Evolutionary conservation across 2,888 invertebrate species (phyloP).

Genomic region (Mesorhabditis spiculigera): DNA sequence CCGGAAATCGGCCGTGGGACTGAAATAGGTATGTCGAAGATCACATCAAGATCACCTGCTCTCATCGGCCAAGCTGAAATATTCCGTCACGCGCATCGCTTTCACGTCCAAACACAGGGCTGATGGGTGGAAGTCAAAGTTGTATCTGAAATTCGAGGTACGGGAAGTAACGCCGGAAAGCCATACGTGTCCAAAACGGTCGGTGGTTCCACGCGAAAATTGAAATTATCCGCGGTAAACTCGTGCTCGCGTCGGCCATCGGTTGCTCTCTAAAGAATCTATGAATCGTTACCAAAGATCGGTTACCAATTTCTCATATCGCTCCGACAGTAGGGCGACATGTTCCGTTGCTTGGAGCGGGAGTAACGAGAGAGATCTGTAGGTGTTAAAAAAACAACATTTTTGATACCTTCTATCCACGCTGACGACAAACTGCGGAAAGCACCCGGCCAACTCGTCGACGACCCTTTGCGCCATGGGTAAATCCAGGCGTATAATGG

Average conservation of each 20-base stretch:
- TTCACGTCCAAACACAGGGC: not conserved
- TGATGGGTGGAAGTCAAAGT: not conserved
- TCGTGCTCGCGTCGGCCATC: too few species aligned
- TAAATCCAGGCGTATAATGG: not conserved
- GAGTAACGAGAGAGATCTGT: not conserved
- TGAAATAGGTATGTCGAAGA: not conserved
- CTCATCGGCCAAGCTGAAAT: not conserved
- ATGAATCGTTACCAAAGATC: not conserved
- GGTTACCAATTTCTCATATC: not conserved
- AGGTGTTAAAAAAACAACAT: not conserved
- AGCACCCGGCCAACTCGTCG: not conserved
- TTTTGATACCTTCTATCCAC: not conserved
- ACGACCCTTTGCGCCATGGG: not conserved
- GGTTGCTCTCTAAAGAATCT: too few species aligned
- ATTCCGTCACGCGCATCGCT: not conserved
- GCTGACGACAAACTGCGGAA: conserved; percentile 6
- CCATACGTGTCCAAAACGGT: too few species aligned
- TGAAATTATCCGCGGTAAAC: too few species aligned
- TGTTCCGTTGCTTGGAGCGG: not conserved
- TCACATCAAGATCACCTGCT: not conserved
- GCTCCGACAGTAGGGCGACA: not conserved
- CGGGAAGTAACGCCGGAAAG: too few species aligned
- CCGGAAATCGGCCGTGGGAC: too few species aligned
- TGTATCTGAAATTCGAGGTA: not conserved
- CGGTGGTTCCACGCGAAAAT: too few species aligned